These are phyloP conservation scores for Aplysina aerophoba DNA, from an alignment of 37 sponge, comb jelly and placozoan species.

Conservation along the genomic window DNA sequence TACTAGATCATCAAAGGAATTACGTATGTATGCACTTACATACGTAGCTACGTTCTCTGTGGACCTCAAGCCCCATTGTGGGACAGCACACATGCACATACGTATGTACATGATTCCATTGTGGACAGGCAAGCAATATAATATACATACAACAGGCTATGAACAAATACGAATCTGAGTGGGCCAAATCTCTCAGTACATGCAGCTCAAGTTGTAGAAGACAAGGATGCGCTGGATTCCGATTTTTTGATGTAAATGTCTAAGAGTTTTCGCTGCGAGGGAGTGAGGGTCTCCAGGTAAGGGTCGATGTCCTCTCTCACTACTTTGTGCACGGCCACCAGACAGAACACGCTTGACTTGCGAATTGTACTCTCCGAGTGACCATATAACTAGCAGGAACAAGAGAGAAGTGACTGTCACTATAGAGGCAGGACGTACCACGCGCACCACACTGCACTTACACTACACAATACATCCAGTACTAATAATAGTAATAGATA, in stretches of 20 bases:
- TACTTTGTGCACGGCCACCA: constrained; percentile 78
- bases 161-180: no score
- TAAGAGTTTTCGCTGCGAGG: constrained; percentile 79
- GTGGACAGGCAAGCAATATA: no score
- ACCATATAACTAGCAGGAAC: constrained; percentile 15
- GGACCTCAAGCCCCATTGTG: no score
- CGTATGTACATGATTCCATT: no score
- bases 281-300: constrained; percentile 66
- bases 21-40: no score
- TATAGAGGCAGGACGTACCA: not conserved
- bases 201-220: not conserved
- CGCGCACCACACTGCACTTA: not conserved
- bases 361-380: constrained; percentile 85
- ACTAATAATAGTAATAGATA: no score
- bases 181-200: no score
- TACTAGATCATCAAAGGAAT: no score
- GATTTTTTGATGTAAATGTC: constrained; percentile 75
- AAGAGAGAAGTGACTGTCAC: not conserved
- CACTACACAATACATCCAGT: not conserved
- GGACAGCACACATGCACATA: no score
- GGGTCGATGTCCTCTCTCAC: constrained; percentile 75
- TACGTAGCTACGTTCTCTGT: no score
- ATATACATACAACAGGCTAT: no score
- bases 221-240: not conserved
- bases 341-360: constrained; percentile 93